Percentiles rank a stretch among this genome's conserved stretches.
Evolutionary conservation across 2,113 vertebrate genomes (phyloP).

Genomic region (Zapus hudsonius): DNA sequence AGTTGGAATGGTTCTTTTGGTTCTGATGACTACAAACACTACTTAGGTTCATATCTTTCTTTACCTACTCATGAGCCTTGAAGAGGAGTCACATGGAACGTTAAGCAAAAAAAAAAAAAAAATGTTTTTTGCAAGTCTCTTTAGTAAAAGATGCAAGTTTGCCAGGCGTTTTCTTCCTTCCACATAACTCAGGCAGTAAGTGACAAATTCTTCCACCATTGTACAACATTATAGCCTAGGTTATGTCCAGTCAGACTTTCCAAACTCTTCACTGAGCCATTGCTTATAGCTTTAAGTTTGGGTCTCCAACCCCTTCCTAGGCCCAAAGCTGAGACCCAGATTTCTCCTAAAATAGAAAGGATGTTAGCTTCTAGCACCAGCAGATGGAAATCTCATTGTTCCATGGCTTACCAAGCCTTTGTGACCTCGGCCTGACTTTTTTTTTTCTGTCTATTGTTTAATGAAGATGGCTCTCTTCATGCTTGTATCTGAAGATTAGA

Average conservation of each 20-base stretch:
- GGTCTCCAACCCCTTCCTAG: rapidly evolving
- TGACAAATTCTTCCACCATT: too few relatives aligned
- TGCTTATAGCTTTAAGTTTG: not conserved
- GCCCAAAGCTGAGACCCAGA: too few relatives aligned
- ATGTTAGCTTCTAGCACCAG: rapidly evolving
- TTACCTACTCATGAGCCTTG: too few relatives aligned
- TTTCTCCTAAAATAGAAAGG: rapidly evolving
- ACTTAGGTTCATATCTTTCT: not conserved
- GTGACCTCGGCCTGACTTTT: not conserved
- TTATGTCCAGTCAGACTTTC: not conserved
- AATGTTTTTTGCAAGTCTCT: not conserved
- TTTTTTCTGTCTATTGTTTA: not conserved
- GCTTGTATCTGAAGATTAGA: not conserved
- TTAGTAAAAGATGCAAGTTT: not conserved
- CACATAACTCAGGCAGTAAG: not conserved
- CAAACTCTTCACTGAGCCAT: not conserved
- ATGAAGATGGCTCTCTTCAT: not conserved
- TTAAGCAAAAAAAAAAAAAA: too few relatives aligned
- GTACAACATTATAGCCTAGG: not conserved
- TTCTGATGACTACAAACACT: not conserved
- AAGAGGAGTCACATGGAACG: too few relatives aligned
- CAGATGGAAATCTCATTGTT: not conserved
- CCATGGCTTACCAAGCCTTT: rapidly evolving
- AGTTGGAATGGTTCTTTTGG: not conserved
- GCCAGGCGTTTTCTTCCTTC: too few relatives aligned